phyloP scores from a whole-genome alignment of 2,797 vertebrate species.

The Discoglossus pictus region DNA sequence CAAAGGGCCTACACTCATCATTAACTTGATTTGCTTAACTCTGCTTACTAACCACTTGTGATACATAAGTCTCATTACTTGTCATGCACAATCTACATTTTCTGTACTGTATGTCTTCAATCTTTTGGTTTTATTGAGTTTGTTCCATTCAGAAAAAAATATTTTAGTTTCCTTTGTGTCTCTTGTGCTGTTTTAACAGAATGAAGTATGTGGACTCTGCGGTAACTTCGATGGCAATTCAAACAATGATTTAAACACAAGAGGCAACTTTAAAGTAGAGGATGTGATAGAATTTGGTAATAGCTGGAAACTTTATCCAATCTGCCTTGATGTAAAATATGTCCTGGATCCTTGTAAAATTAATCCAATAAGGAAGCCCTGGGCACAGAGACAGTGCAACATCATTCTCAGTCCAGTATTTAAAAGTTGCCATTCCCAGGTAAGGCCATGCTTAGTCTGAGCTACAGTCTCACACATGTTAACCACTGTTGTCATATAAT shows the following conservation, averaged over 20 bases:
- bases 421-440: slow-evolving; percentile 68
- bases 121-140: too few relatives aligned
- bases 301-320: slow-evolving; percentile 74
- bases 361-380: slow-evolving; percentile 70
- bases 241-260: slow-evolving; percentile 72
- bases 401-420: slow-evolving; percentile 66
- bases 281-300: slow-evolving; percentile 72
- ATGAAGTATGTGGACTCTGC: slow-evolving; percentile 70
- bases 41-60: too few relatives aligned
- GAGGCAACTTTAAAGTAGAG: slow-evolving; percentile 67
- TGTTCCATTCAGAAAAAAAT: too few relatives aligned
- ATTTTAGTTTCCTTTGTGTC: background rate
- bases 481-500: too few relatives aligned
- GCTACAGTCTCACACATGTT: too few relatives aligned
- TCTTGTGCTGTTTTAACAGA: slow-evolving; percentile 50
- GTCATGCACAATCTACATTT: too few relatives aligned
- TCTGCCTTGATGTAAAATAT: slow-evolving; percentile 63
- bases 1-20: too few relatives aligned
- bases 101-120: too few relatives aligned
- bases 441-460: slow-evolving; percentile 48
- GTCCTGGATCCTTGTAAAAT: slow-evolving; percentile 65
- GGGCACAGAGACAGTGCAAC: slow-evolving; percentile 76
- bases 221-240: slow-evolving; percentile 72
- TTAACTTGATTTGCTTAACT: too few relatives aligned
- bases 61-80: too few relatives aligned